Base-by-base conservation (phyloP, 1,140 invertebrate genomes). In the Coenobita brevimanus region DNA sequence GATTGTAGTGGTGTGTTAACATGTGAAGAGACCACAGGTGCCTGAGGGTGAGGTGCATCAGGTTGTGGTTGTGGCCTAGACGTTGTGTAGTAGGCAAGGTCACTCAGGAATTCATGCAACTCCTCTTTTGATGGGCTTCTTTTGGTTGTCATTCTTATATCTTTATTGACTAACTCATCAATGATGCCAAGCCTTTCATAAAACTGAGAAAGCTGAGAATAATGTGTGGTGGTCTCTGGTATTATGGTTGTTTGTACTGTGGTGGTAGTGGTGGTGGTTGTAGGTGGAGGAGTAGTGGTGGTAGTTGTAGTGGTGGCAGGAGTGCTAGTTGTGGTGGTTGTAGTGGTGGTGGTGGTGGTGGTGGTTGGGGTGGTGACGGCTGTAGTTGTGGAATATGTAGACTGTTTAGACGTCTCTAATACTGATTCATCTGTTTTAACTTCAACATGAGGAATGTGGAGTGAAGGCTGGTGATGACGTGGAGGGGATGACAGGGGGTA, bases 121-220 rank as follows among this genome's bases (percentile, higher is more conserved):
- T 90, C 89, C 21, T 90, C 89, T 64, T 50, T 79, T 67, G 89
- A 90, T 46, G 86, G 85, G 21, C 71, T 90, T 41, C 85, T 90
- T 78, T 84, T 90, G 33, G 84, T 90, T 57, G 84, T 90, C 67
- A 62, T 76, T 24, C 67, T 80, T 67, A 43, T 33, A 1, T 69
- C 62, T 43, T 8, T 3, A 46, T 13, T 36, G 36, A n/a, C 10
- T 21, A 13, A 27, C 6, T 62, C 86, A 2, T 8, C 57, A 36
- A 38, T 67, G 4, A 82, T 33, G 30, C 86, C 84, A 50, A 85
- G n/a, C 13, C 79, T 27, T 1, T 88, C 57, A 21, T 30, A 69
- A 62, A 84, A 62, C 21, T 57, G 57, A 62, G 43, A 54, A 41
- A 50, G 27, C 4, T 46, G 21, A 27, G 89, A 27, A 57, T 82